Evolutionary conservation across 1,140 invertebrate genomes (phyloP).

Genomic region (Drusus annulatus): DNA sequence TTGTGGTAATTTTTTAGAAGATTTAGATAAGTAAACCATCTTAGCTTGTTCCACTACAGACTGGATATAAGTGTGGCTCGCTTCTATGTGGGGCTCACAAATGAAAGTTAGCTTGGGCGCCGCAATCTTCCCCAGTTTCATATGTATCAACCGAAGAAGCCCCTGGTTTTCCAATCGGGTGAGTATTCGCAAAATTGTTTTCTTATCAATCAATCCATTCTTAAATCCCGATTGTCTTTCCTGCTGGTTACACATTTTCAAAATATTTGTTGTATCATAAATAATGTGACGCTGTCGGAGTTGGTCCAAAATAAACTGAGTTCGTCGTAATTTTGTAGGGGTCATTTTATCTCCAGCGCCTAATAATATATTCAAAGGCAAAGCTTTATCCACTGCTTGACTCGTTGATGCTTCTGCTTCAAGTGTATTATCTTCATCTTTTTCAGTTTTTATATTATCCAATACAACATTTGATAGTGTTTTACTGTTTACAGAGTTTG

Average conservation of each 20-base stretch:
- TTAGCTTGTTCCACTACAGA: constrained; percentile 44
- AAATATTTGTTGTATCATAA: constrained; percentile 32
- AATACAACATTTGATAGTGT: background rate
- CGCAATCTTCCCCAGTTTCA: constrained; percentile 27
- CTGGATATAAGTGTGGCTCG: constrained; percentile 41
- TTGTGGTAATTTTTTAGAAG: constrained; percentile 10
- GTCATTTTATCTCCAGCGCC: constrained; percentile 7
- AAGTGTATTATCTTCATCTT: background rate
- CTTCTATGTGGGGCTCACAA: constrained; percentile 44
- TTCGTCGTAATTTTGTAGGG: constrained; percentile 35
- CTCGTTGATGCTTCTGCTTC: constrained; percentile 6
- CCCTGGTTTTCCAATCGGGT: constrained; percentile 39
- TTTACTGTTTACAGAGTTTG: background rate
- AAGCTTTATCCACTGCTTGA: background rate
- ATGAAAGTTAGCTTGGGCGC: constrained; percentile 33
- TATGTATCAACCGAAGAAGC: constrained; percentile 29
- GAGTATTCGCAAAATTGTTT: constrained; percentile 42
- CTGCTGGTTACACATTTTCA: constrained; percentile 9
- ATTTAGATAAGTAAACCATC: background rate
- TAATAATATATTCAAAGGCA: background rate
- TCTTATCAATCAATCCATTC: constrained; percentile 45
- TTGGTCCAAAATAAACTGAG: constrained; percentile 44
- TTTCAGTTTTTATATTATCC: background rate
- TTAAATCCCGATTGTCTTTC: background rate
- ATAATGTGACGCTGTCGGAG: constrained; percentile 46